A percentile compares a stretch with the other conserved stretches of the same genome.
These are phyloP conservation scores for Plemyria rubiginata DNA, from an alignment of 2,888 invertebrate genomes.

Conservation along the genomic window DNA sequence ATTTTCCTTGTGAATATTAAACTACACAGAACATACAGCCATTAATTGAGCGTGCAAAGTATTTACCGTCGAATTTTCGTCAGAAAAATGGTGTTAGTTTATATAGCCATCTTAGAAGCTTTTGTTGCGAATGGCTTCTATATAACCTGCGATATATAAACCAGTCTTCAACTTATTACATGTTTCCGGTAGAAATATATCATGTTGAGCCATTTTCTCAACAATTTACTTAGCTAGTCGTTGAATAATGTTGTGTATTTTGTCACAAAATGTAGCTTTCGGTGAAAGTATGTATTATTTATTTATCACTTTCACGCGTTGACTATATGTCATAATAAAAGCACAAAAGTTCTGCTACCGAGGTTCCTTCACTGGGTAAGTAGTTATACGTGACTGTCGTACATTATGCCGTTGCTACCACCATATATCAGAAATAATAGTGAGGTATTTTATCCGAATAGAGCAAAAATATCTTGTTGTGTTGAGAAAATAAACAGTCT, in stretches of 20 bases:
- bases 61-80: slow-evolving; percentile 41
- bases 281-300: slow-evolving; percentile 34
- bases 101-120: slow-evolving; percentile 59
- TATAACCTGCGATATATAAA: slow-evolving; percentile 65
- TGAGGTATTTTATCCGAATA: not conserved
- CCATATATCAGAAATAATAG: not conserved
- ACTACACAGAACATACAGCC: slow-evolving; percentile 35
- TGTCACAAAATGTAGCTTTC: slow-evolving; percentile 42
- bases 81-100: slow-evolving; percentile 53
- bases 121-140: slow-evolving; percentile 59
- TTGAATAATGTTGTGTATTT: slow-evolving; percentile 61
- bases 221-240: slow-evolving; percentile 61
- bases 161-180: slow-evolving; percentile 65
- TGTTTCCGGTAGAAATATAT: slow-evolving; percentile 67
- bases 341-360: slow-evolving; percentile 28
- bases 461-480: not conserved
- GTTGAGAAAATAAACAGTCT: not conserved
- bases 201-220: slow-evolving; percentile 65
- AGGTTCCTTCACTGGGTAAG: slow-evolving; percentile 33
- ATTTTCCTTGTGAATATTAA: slow-evolving; percentile 34
- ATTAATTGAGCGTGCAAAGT: slow-evolving; percentile 44
- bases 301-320: slow-evolving; percentile 39
- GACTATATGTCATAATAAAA: slow-evolving; percentile 39
- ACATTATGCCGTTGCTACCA: slow-evolving; percentile 1
- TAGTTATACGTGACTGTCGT: slow-evolving; percentile 41